These are phyloP conservation scores for Dipodomys ordii DNA, from an alignment of 2,113 vertebrate genomes.

Conservation along the genomic window DNA sequence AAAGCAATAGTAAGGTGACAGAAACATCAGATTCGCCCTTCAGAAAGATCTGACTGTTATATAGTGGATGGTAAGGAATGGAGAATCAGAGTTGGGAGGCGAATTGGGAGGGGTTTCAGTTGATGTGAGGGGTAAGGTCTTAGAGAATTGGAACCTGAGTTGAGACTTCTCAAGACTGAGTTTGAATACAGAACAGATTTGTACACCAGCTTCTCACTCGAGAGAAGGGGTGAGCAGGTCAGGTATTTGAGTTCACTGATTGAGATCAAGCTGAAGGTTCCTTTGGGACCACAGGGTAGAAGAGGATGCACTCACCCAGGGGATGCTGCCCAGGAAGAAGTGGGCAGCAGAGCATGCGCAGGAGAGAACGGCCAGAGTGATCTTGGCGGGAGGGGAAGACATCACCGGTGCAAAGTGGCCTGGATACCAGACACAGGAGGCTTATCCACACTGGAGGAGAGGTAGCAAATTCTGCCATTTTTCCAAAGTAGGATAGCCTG, in stretches of 20 bases:
- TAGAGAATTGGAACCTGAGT: background rate
- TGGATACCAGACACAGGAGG: background rate
- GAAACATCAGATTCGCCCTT: background rate
- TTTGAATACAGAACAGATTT: background rate
- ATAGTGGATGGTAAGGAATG: accelerated
- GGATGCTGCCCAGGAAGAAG: background rate
- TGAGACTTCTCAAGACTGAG: background rate
- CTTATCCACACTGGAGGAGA: background rate
- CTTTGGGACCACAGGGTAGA: background rate
- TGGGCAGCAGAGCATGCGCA: background rate
- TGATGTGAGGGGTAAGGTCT: background rate
- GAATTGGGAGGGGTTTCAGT: background rate
- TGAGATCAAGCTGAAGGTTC: background rate
- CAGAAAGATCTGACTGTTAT: background rate
- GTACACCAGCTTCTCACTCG: background rate
- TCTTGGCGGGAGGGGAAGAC: background rate
- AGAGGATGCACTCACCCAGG: background rate
- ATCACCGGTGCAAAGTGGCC: background rate
- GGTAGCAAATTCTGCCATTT: background rate
- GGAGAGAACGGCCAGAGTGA: background rate
- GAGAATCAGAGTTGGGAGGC: background rate
- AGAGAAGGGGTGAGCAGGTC: background rate
- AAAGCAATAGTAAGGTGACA: background rate
- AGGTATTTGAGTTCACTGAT: background rate
- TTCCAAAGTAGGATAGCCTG: background rate